Evolutionary conservation across 2,797 vertebrate species (phyloP).

Genomic region (Hydrophis major): DNA sequence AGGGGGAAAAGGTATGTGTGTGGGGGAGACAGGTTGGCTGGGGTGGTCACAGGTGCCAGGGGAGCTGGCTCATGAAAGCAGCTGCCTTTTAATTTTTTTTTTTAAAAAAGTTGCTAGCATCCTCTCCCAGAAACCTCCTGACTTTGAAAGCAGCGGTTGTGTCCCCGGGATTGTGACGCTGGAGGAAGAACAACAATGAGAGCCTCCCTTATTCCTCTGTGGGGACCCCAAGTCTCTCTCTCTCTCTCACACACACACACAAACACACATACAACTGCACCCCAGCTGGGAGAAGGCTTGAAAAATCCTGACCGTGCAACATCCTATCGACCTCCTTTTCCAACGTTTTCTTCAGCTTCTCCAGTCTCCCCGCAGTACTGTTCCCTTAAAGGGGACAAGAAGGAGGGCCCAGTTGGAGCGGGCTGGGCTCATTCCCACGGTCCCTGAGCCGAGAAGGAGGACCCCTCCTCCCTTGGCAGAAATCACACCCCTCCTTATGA

Average conservation of each 20-base stretch:
- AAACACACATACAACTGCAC: no score
- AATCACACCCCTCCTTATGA: background rate
- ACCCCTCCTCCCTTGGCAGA: background rate
- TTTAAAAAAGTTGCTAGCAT: background rate
- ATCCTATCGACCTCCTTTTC: rapidly evolving
- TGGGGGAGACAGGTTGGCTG: background rate
- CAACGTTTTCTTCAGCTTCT: background rate
- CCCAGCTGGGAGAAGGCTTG: no score
- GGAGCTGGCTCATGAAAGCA: background rate
- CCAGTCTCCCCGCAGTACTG: background rate
- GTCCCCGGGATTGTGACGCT: no score
- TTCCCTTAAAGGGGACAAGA: background rate
- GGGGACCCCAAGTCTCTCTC: no score
- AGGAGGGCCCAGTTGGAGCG: rapidly evolving
- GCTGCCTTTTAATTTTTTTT: background rate
- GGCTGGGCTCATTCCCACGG: no score
- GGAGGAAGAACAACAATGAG: no score
- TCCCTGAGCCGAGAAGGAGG: background rate
- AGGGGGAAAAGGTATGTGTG: background rate
- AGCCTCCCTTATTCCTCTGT: no score
- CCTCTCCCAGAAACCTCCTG: background rate
- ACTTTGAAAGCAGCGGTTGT: no score
- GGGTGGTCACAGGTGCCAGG: background rate
- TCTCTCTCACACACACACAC: no score
- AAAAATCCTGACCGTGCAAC: background rate